These are phyloP conservation scores for Hypsopygia costalis DNA, from an alignment of 2,888 invertebrate species.

Conservation along the genomic window DNA sequence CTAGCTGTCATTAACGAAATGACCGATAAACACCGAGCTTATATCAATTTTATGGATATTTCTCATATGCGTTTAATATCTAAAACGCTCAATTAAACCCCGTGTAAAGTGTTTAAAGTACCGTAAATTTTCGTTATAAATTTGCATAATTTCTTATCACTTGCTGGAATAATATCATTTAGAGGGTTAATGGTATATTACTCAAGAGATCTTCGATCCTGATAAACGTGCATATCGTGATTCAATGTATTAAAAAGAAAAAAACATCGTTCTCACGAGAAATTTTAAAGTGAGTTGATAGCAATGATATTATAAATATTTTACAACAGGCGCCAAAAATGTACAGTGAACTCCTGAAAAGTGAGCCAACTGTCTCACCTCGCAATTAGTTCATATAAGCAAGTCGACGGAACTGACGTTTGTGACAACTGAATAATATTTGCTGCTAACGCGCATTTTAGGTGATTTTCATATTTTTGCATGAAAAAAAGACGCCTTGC, in stretches of 20 bases:
- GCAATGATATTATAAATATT: too few relatives aligned
- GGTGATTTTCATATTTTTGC: too few relatives aligned
- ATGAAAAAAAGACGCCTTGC: too few relatives aligned
- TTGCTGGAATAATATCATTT: slow-evolving; percentile 36
- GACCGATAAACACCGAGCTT: slow-evolving; percentile 24
- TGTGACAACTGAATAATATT: too few relatives aligned
- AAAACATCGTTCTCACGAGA: slow-evolving; percentile 14
- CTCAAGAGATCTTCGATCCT: not conserved
- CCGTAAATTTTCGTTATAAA: slow-evolving; percentile 30
- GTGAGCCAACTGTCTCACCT: too few relatives aligned
- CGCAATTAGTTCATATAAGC: too few relatives aligned
- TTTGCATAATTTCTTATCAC: slow-evolving; percentile 45
- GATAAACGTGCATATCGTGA: not conserved
- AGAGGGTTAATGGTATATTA: slow-evolving; percentile 30
- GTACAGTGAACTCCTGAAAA: too few relatives aligned
- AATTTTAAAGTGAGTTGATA: too few relatives aligned
- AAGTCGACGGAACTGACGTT: too few relatives aligned
- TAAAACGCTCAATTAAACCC: slow-evolving; percentile 32
- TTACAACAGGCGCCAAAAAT: too few relatives aligned
- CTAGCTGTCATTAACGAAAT: slow-evolving; percentile 23
- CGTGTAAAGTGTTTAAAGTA: slow-evolving; percentile 37
- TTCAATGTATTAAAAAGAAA: not conserved
- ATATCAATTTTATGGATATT: slow-evolving; percentile 24
- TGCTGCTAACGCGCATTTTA: too few relatives aligned
- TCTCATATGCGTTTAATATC: slow-evolving; percentile 23